Conservation (phyloP, 2,113 vertebrate genomes). For the Motacilla alba region DNA sequence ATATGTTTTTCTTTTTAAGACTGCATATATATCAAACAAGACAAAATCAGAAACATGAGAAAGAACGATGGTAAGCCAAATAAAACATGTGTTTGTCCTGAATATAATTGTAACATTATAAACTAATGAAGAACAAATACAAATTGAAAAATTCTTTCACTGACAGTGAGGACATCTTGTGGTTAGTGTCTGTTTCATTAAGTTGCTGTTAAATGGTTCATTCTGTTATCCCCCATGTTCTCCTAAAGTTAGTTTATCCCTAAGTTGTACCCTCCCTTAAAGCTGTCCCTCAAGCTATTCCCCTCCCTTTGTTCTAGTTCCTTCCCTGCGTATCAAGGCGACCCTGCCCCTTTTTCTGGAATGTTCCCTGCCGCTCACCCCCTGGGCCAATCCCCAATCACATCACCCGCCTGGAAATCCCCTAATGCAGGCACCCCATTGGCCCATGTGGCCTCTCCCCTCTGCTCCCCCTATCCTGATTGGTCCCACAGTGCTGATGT, state of each 20-base stretch:
- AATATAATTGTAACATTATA: not conserved
- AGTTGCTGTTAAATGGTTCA: not conserved
- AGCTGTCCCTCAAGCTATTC: not conserved
- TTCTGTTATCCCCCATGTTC: not conserved
- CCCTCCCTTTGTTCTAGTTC: not conserved
- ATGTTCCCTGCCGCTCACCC: not conserved
- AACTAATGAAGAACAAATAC: not conserved
- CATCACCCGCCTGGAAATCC: not conserved
- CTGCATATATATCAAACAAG: not conserved
- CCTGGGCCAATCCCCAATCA: not conserved
- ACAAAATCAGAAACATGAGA: constrained; percentile 37
- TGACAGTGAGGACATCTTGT: not conserved
- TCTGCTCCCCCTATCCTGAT: too few species aligned
- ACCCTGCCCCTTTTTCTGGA: not conserved
- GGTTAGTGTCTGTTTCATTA: rapidly evolving
- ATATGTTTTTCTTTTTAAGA: not conserved
- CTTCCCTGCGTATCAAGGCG: not conserved
- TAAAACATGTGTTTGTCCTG: constrained; percentile 17
- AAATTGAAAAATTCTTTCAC: not conserved
- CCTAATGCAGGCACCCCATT: not conserved
- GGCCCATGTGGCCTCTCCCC: not conserved
- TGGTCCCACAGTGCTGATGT: not conserved
- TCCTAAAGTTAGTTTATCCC: not conserved
- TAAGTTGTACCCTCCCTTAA: not conserved
- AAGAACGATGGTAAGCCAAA: constrained; percentile 32